These are phyloP conservation scores for Ormia ochracea DNA, from an alignment of 2,888 invertebrate species.

Conservation along the genomic window DNA sequence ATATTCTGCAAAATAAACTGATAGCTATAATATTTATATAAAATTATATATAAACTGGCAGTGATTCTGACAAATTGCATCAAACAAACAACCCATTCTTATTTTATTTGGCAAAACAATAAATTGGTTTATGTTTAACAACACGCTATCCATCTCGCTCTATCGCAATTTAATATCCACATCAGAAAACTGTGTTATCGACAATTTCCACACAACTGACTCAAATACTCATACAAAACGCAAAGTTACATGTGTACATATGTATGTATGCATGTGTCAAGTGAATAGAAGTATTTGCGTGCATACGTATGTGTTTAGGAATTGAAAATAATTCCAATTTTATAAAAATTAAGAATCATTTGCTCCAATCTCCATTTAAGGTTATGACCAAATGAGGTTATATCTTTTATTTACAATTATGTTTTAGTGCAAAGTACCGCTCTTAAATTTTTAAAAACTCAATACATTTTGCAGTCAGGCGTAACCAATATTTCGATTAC, in stretches of 20 bases:
- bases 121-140: neutral
- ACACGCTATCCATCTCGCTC: neutral
- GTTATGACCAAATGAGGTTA: conserved; percentile 71
- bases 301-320: neutral
- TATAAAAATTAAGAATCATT: conserved; percentile 52
- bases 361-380: conserved; percentile 68
- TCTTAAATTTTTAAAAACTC: neutral
- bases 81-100: no score
- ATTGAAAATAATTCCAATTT: conserved; percentile 59
- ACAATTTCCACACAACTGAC: neutral
- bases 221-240: conserved; percentile 39
- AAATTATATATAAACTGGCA: no score
- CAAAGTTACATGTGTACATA: no score
- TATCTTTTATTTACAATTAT: conserved; percentile 68
- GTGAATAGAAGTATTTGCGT: no score
- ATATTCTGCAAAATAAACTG: no score
- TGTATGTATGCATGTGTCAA: no score
- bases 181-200: conserved; percentile 36
- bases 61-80: no score
- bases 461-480: conserved; percentile 31
- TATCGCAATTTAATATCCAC: neutral
- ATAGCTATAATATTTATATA: no score
- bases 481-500: conserved; percentile 49
- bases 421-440: conserved; percentile 17
- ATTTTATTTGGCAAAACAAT: neutral